Evolutionary conservation across 2,888 invertebrate species (phyloP).

Genomic region (Drosophila antonietae): DNA sequence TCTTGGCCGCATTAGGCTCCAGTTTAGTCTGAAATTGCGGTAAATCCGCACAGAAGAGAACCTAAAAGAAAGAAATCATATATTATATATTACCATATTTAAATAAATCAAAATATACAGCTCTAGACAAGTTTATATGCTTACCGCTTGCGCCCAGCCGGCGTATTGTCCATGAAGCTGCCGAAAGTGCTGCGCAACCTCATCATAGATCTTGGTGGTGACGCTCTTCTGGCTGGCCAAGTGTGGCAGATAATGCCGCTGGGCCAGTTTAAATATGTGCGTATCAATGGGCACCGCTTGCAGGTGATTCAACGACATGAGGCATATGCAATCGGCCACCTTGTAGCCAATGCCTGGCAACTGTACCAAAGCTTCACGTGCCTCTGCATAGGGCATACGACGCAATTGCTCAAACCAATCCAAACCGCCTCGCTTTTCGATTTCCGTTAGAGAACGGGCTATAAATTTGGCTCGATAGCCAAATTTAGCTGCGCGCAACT

Average conservation of each 20-base stretch:
- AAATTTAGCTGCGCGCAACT: constrained; percentile 90
- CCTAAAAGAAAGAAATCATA: constrained; percentile 84
- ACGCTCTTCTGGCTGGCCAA: constrained; percentile 89
- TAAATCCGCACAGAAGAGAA: constrained; percentile 93
- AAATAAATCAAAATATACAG: too few species aligned
- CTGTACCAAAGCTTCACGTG: constrained; percentile 90
- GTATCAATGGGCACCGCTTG: constrained; percentile 97
- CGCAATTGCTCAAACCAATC: constrained; percentile 91
- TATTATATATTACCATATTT: not conserved
- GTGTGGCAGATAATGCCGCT: constrained; percentile 91
- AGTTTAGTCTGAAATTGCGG: constrained; percentile 87
- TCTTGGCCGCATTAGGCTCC: not conserved
- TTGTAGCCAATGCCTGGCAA: constrained; percentile 97
- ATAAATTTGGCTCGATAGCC: constrained; percentile 96
- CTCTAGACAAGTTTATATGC: not conserved
- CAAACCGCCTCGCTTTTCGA: constrained; percentile 89
- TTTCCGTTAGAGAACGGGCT: constrained; percentile 89
- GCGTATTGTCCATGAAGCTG: constrained; percentile 93
- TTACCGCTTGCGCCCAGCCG: constrained; percentile 97
- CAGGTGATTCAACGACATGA: constrained; percentile 97
- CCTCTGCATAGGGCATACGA: constrained; percentile 89
- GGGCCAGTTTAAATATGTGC: constrained; percentile 96
- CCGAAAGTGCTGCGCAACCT: constrained; percentile 93
- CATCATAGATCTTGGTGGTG: constrained; percentile 92
- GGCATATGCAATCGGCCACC: constrained; percentile 98